Conservation (phyloP, 2,888 invertebrate species). For the Acronicta psi region DNA sequence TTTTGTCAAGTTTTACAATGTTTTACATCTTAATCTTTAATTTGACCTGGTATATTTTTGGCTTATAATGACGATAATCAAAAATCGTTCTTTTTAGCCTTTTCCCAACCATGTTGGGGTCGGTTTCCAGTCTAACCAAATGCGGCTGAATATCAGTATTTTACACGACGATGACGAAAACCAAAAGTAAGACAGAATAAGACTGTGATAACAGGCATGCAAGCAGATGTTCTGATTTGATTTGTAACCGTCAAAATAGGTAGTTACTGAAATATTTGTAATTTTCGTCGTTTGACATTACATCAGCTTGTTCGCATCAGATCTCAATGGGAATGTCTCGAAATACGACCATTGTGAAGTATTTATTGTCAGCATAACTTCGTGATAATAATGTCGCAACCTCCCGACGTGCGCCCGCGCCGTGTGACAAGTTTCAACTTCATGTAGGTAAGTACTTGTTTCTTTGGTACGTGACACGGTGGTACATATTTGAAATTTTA, state of each 20-base stretch:
- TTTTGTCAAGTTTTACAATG: slow-evolving; percentile 7
- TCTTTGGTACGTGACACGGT: slow-evolving; percentile 21
- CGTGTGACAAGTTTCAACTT: slow-evolving; percentile 52
- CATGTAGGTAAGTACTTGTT: slow-evolving; percentile 29
- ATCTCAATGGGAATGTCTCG: slow-evolving; percentile 54
- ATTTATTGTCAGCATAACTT: slow-evolving; percentile 53
- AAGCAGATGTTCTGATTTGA: too few species aligned
- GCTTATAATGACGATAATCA: too few species aligned
- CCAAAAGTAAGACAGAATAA: too few species aligned
- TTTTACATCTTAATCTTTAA: not conserved
- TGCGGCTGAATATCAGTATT: too few species aligned
- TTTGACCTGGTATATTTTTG: too few species aligned
- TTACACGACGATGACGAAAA: too few species aligned
- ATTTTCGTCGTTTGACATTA: slow-evolving; percentile 3
- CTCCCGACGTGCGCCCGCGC: slow-evolving; percentile 43
- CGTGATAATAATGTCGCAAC: slow-evolving; percentile 57
- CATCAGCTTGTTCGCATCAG: slow-evolving; percentile 11
- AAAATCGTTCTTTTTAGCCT: too few species aligned
- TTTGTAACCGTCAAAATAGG: not conserved
- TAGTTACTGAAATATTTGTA: not conserved
- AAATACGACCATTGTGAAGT: slow-evolving; percentile 59
- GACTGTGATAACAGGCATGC: too few species aligned
- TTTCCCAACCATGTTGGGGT: too few species aligned
- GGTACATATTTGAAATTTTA: slow-evolving; percentile 27
- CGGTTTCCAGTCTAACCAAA: too few species aligned